Base-by-base conservation (phyloP, 2,888 invertebrate species). In the Trypoxylon attenuatum region DNA sequence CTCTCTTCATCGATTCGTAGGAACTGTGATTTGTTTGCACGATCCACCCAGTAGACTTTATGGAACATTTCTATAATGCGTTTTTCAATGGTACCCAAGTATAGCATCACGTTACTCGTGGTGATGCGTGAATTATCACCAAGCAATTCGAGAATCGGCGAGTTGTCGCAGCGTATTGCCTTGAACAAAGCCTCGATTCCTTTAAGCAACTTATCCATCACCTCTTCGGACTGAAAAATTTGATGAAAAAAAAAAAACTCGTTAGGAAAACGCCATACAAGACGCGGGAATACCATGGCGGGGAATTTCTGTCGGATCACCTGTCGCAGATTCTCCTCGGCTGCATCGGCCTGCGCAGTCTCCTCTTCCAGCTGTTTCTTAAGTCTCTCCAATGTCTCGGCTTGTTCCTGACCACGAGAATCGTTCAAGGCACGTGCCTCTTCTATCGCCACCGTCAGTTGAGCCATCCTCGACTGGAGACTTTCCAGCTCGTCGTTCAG, bases 401-500 rank as follows among this genome's bases (percentile, higher is more conserved):
- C 88, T 70, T 93, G 92, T 73, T 91, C 89, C 69, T 87, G 85
- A 0, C 89, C 88, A 72, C 91, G 88, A 4, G 90, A 88, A 71
- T 89, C 89, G 73, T 91, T 90, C 49, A 91, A 87, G 0, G 88
- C 88, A 61, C 89, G 89, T 74, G 92, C 91, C 38, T 91, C 91
- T 49, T 91, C 91, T 89, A 95, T 94, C 73, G 90, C 91, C 18
- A 88, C 84, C 29, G 90, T 89, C 6, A 94, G 84, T 68, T 90
- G 89, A 47, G 90, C 90, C 0, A 94, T 92, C 52, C 90, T 90
- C 71, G 93, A 92, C 72, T 92, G 92, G 1, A 95, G 84, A 39
- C 90, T 89, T 84, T 95, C 95, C 58, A 95, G 89, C 85, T 96
- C 94, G 39, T 92, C 93, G 85, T 96, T 96, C 59, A 97, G 89